Evolutionary conservation across 1,140 invertebrate genomes (phyloP).

Genomic region (Listronotus bonariensis): DNA sequence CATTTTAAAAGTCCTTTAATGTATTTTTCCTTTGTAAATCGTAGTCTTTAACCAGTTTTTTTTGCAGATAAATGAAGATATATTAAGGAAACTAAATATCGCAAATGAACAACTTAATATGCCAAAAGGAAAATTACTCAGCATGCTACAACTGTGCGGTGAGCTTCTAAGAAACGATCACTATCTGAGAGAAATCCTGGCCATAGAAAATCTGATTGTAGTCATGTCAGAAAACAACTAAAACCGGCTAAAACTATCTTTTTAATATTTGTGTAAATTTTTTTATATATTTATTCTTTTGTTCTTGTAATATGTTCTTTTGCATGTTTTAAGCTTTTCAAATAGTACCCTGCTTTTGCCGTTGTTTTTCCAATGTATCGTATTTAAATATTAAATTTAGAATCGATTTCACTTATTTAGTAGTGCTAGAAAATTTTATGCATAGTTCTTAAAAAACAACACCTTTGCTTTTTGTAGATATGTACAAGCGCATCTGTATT

Average conservation of each 20-base stretch:
- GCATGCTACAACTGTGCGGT: conserved; percentile 67
- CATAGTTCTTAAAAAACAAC: no score
- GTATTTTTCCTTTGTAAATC: no score
- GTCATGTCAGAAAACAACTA: conserved; percentile 76
- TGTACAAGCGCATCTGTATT: no score
- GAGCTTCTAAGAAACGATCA: conserved; percentile 72
- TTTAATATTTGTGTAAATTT: background rate
- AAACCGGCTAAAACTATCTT: conserved; percentile 22
- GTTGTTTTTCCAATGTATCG: no score
- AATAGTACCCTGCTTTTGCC: no score
- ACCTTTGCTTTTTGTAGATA: no score
- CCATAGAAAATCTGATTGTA: conserved; percentile 75
- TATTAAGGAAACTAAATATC: conserved; percentile 65
- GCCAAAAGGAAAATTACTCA: conserved; percentile 64
- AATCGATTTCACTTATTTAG: no score
- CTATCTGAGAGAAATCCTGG: conserved; percentile 72
- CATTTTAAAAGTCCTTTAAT: no score
- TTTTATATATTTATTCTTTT: background rate
- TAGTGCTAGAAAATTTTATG: no score
- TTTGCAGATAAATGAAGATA: conserved; percentile 64
- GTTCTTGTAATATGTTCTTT: background rate
- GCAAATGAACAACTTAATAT: conserved; percentile 75
- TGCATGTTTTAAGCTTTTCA: no score
- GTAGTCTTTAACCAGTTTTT: conserved; percentile 21
- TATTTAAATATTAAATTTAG: no score